Base-by-base conservation (phyloP, 2,888 invertebrate genomes). In the Melanophora roralis region DNA sequence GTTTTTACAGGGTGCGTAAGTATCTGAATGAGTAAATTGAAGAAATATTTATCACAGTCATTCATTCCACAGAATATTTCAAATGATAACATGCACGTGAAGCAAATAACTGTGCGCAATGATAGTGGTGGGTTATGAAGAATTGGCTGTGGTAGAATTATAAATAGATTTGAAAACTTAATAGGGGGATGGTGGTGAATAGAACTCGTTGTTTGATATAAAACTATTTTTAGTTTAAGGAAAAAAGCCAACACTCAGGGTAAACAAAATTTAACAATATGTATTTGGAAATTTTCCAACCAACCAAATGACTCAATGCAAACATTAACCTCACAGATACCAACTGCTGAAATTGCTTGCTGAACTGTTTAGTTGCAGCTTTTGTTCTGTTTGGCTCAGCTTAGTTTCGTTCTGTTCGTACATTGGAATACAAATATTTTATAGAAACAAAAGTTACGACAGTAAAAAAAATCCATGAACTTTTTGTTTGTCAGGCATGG, bases 101-200 rank as follows among this genome's bases (percentile, higher is more conserved):
- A 82, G 79, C 71, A 81, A 82, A 81, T 81, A 74, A 55, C 75
- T 74, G 76, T 45, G 68, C n/a, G n/a, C 57, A 64, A 36, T 43
- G 60, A 64, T 21, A 51, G 53, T 45, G 45, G 45, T 64, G 62
- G 53, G 14, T 47, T 19, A 19, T 7, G 7, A 11, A 14, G 51
- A 14, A 9, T 8, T 5, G 40, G 12, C 16, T 57, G n/a, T 49
- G 34, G 36, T 38, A 40, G 36, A 47, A 59, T 14, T 45, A 19
- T 7, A 21, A 51, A n/a, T 36, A 36, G 32, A 23, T 16, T 45
- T 45, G 11, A 16, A 32, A 49, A 21, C 36, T 45, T 7, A 49
- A 49, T 19, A 12, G 19, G 55, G 23, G 40, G 57, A 38, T 59
- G 34, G 34, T 14, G 51, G 40, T 27, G 51, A 12, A 53, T 38